Evolutionary conservation across 2,888 invertebrate genomes (phyloP).

Genomic region (Liodrosophila aerea): DNA sequence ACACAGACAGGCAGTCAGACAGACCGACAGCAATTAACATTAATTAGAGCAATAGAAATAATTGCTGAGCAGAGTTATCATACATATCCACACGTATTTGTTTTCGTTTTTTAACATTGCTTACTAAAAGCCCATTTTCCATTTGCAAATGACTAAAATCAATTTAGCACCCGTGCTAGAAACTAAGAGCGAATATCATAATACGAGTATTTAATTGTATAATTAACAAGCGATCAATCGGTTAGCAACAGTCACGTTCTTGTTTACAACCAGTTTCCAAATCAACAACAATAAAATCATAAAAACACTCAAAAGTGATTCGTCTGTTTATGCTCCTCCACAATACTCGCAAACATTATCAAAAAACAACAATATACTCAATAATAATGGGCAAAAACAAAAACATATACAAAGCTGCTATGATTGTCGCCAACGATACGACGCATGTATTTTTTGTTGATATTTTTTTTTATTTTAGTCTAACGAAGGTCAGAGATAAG

Average conservation of each 20-base stretch:
- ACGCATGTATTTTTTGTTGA: conserved; percentile 14
- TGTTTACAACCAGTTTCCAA: conserved; percentile 31
- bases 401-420: conserved; percentile 9
- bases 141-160: conserved; percentile 28
- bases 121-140: conserved; percentile 19
- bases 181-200: conserved; percentile 30
- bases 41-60: conserved; percentile 55
- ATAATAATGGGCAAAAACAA: conserved; percentile 35
- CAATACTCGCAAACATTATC: conserved; percentile 18
- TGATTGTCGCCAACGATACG: conserved; percentile 19
- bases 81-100: not conserved
- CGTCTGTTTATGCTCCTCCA: conserved; percentile 39
- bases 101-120: conserved; percentile 10
- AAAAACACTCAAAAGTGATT: conserved; percentile 36
- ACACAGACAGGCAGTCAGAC: not conserved
- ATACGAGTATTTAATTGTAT: conserved; percentile 53
- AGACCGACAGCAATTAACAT: conserved; percentile 54
- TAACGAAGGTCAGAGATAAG: conserved; percentile 56
- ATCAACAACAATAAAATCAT: conserved; percentile 48
- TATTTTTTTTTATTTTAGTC: conserved; percentile 30
- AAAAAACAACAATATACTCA: conserved; percentile 19
- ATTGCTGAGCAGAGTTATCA: conserved; percentile 13
- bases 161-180: conserved; percentile 44
- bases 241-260: conserved; percentile 18
- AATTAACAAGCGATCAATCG: conserved; percentile 46